Percentiles rank a stretch among this genome's conserved stretches.
phyloP scores from a whole-genome alignment of 1,140 invertebrate genomes.

The Pseudomyrmex gracilis region DNA sequence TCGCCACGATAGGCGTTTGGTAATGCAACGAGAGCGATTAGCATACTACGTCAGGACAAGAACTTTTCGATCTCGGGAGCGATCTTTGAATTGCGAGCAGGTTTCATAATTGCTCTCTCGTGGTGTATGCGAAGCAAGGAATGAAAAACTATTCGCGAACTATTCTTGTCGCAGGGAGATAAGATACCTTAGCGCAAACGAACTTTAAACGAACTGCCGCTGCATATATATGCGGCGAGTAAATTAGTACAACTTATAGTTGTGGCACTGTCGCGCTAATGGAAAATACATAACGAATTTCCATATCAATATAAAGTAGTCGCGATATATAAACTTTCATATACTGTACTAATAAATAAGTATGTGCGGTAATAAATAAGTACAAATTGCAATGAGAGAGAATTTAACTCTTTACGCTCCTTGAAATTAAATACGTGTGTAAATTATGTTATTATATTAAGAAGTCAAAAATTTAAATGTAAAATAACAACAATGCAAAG shows the following conservation, averaged over 20 bases:
- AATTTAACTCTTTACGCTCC: background rate
- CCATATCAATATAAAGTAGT: background rate
- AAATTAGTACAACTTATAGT: constrained; percentile 14
- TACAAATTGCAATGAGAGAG: background rate
- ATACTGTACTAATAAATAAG: background rate
- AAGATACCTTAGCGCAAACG: constrained; percentile 23
- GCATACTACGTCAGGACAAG: background rate
- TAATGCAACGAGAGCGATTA: constrained; percentile 13
- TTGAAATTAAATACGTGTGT: background rate
- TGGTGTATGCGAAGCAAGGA: background rate
- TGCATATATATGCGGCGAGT: background rate
- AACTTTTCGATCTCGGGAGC: background rate
- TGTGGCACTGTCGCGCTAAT: background rate
- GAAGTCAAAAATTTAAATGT: too few species aligned
- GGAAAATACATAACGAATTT: background rate
- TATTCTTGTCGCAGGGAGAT: constrained; percentile 35
- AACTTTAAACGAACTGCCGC: background rate
- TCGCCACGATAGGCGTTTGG: constrained; percentile 9
- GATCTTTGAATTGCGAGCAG: constrained; percentile 4
- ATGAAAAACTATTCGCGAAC: background rate
- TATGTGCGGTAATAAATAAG: background rate
- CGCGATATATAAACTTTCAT: background rate
- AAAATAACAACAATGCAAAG: too few species aligned
- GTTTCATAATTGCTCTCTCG: constrained; percentile 32
- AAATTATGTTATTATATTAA: background rate